Conservation (phyloP, 2,888 invertebrate species). For the Lasioglossum oenotherae region DNA sequence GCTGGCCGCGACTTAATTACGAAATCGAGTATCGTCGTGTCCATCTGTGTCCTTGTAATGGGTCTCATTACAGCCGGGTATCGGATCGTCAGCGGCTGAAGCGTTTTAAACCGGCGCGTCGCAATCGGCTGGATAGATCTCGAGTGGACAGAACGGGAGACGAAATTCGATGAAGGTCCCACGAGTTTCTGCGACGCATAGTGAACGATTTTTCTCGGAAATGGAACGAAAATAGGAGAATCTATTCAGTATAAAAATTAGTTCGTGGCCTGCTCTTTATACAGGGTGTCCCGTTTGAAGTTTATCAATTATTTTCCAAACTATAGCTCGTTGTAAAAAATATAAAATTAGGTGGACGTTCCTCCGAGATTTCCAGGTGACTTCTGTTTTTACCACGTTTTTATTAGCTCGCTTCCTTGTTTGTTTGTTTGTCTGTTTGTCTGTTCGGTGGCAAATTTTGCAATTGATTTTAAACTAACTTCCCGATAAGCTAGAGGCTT, state of each 20-base stretch:
- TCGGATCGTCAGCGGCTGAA: slow-evolving; percentile 40
- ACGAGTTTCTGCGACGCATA: slow-evolving; percentile 26
- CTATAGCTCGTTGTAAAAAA: no score
- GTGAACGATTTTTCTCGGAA: not conserved
- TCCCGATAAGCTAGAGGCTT: no score
- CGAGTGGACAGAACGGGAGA: not conserved
- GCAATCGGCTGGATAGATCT: slow-evolving; percentile 62
- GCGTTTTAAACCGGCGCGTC: slow-evolving; percentile 20
- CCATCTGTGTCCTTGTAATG: slow-evolving; percentile 48
- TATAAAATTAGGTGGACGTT: no score
- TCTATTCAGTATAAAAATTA: not conserved
- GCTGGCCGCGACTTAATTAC: slow-evolving; percentile 42
- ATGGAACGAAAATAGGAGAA: not conserved
- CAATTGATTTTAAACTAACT: no score
- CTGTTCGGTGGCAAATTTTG: no score
- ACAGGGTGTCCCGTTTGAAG: no score
- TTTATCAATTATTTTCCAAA: no score
- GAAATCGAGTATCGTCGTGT: slow-evolving; percentile 44
- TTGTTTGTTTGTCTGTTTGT: no score
- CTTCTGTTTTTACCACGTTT: no score
- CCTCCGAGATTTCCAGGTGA: no score
- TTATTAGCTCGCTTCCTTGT: no score
- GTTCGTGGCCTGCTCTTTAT: no score
- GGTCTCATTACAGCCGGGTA: slow-evolving; percentile 52
- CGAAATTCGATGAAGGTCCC: slow-evolving; percentile 56